A percentile compares a stretch with the other conserved stretches of the same genome.
Conservation (phyloP, 2,888 invertebrate species). For the Xylota segnis region DNA sequence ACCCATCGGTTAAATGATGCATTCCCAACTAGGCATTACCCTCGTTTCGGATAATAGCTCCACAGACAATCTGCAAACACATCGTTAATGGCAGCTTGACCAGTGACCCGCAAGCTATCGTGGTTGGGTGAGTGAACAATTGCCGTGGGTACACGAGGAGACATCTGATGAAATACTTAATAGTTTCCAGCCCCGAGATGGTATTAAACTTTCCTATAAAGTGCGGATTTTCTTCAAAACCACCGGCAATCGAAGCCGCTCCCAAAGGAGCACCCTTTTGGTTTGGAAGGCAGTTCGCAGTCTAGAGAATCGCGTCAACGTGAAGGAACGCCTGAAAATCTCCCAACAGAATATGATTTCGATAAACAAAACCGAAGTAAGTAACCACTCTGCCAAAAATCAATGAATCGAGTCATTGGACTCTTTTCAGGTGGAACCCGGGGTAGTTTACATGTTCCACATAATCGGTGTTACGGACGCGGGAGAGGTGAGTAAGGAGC, state of each 20-base stretch:
- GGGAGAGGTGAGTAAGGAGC: conserved; percentile 78
- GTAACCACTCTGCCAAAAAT: conserved; percentile 37
- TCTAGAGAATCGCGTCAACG: conserved; percentile 78
- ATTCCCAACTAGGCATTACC: conserved; percentile 51
- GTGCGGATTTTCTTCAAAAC: conserved; percentile 78
- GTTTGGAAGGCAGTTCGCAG: conserved; percentile 78
- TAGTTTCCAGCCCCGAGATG: conserved; percentile 78
- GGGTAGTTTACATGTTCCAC: conserved; percentile 79
- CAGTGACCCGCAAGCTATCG: conserved; percentile 68
- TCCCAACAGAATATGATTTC: conserved; percentile 78
- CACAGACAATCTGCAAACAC: conserved; percentile 77
- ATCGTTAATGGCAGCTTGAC: conserved; percentile 66
- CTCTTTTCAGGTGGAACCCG: conserved; percentile 77
- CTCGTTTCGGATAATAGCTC: conserved; percentile 78
- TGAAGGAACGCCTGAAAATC: conserved; percentile 76
- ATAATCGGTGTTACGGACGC: conserved; percentile 78
- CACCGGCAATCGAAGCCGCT: conserved; percentile 62
- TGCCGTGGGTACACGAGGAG: conserved; percentile 28
- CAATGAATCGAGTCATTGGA: conserved; percentile 60
- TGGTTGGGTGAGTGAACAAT: conserved; percentile 59
- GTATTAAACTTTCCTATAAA: conserved; percentile 78
- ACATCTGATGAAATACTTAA: neutral
- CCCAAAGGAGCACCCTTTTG: conserved; percentile 78
- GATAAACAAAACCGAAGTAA: conserved; percentile 75
- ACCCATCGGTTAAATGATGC: neutral